Conservation (phyloP, 1,140 invertebrate species). For the Diprion similis region DNA sequence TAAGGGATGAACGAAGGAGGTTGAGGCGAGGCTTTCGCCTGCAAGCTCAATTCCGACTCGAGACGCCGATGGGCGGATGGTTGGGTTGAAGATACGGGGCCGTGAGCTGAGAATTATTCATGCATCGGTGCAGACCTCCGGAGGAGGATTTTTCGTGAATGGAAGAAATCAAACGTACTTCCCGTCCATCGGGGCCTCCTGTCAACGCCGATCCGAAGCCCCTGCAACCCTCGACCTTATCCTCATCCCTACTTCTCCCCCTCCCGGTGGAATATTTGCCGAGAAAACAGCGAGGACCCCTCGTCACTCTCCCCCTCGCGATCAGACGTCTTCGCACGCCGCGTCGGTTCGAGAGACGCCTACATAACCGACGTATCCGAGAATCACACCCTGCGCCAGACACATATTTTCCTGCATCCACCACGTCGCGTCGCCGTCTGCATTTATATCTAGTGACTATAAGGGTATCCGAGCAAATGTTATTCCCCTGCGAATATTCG, state of each 20-base stretch:
- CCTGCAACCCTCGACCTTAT: neutral
- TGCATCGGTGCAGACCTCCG: conserved; percentile 3
- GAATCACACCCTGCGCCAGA: neutral
- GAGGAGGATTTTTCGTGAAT: neutral
- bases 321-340: neutral
- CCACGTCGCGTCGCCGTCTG: neutral
- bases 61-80: neutral
- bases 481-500: neutral
- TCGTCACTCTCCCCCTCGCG: conserved; percentile 6
- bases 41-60: too few relatives aligned
- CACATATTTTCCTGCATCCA: neutral
- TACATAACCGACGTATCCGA: neutral
- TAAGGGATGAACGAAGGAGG: neutral
- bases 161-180: conserved; percentile 3
- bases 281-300: neutral
- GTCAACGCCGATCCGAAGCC: neutral
- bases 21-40: neutral
- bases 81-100: too few relatives aligned
- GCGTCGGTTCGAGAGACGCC: neutral
- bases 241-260: neutral
- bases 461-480: conserved; percentile 4
- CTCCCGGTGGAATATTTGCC: neutral
- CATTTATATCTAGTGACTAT: too few relatives aligned
- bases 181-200: neutral
- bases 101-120: conserved; percentile 3